These are phyloP conservation scores for Parazoanthus swiftii DNA, from an alignment of 92 coral and sea anemone species.

Conservation along the genomic window DNA sequence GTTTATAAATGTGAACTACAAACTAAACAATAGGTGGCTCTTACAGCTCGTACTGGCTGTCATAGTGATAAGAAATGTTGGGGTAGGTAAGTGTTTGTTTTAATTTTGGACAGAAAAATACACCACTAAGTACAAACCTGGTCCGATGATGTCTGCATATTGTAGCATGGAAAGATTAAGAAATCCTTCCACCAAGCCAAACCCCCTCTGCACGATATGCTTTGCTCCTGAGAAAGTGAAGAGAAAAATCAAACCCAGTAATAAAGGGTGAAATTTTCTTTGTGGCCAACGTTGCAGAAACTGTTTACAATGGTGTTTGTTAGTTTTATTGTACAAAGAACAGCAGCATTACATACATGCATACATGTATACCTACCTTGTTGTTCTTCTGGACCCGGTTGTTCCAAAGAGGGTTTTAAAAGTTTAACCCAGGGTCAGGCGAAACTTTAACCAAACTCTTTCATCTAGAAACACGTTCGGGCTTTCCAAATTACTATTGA, in stretches of 20 bases:
- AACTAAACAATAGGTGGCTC: neutral
- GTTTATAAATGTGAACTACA: no score
- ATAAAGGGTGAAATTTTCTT: neutral
- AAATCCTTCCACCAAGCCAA: conserved; percentile 98
- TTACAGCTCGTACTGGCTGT: neutral
- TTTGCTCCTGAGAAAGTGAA: conserved; percentile 73
- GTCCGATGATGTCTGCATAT: conserved; percentile 69
- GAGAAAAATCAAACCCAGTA: neutral
- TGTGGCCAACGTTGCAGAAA: neutral
- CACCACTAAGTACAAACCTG: conserved; percentile 56
- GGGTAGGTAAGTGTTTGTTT: neutral
- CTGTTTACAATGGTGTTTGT: neutral
- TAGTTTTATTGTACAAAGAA: neutral
- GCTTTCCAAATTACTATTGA: no score
- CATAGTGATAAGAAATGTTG: neutral
- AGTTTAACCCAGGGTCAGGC: no score
- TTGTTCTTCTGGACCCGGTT: no score
- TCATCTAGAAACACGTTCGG: no score
- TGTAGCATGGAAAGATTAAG: conserved; percentile 86
- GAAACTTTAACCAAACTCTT: no score
- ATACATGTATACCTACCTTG: no score
- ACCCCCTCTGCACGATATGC: conserved; percentile 94
- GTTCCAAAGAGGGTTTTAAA: no score
- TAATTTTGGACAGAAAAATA: no score
- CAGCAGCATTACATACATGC: neutral